These are phyloP conservation scores for Planiliza haematocheilus DNA, from an alignment of 2,113 vertebrate genomes.

Conservation along the genomic window DNA sequence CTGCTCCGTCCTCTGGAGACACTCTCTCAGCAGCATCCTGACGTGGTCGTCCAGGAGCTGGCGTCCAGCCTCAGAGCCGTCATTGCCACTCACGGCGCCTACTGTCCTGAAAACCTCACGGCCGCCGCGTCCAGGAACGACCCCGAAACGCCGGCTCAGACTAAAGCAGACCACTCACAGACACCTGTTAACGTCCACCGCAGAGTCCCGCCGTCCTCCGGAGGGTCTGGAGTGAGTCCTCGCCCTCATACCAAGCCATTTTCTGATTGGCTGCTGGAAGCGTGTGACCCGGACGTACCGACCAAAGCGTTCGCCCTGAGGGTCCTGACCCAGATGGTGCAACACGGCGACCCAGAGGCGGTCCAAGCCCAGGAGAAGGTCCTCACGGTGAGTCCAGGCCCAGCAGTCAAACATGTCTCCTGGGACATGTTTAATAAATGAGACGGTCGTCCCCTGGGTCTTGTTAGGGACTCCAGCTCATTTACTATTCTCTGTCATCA, in stretches of 20 bases:
- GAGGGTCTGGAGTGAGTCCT: not conserved
- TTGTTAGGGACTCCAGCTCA: slow-evolving; percentile 66
- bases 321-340: slow-evolving; percentile 80
- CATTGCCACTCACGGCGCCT: slow-evolving; percentile 91
- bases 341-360: slow-evolving; percentile 70
- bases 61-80: slow-evolving; percentile 87
- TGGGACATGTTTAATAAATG: slow-evolving; percentile 71
- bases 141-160: not conserved
- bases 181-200: not conserved
- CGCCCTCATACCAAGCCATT: slow-evolving; percentile 35
- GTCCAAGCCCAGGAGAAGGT: slow-evolving; percentile 85
- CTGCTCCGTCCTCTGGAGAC: slow-evolving; percentile 86
- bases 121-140: slow-evolving; percentile 16
- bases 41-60: slow-evolving; percentile 88
- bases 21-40: slow-evolving; percentile 85
- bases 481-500: slow-evolving; percentile 77
- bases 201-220: slow-evolving; percentile 2
- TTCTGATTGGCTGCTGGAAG: slow-evolving; percentile 83
- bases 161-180: not conserved
- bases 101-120: slow-evolving; percentile 63
- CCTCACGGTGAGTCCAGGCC: slow-evolving; percentile 81
- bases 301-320: slow-evolving; percentile 87
- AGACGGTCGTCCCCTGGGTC: slow-evolving; percentile 57
- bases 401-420: not conserved
- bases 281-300: slow-evolving; percentile 89